Evolutionary conservation across 2,797 vertebrate species (phyloP), one percentile per base, ranked within the genome.

Genomic region (Gymnopithys bicolor): DNA sequence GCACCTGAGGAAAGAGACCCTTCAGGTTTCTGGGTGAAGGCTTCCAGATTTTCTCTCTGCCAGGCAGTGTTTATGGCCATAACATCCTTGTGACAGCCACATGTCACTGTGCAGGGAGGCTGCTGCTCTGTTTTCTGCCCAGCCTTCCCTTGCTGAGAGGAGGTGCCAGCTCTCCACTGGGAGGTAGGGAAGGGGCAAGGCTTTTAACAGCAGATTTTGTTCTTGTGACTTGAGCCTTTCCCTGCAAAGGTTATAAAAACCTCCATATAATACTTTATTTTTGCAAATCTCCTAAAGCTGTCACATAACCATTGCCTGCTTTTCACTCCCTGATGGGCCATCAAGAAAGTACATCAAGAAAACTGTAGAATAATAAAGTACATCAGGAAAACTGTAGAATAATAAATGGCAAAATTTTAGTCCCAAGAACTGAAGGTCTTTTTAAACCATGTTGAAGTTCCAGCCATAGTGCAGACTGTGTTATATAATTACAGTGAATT

Each of bases 231-330:
- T 75, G 83, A 94, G 71, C 39, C 58, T 82, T 88, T 74, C 33
- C 43, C 63, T 67, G 49, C 18, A 83, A 82, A 92, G 67, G 84
- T 79, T 76, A 68, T 79, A 70, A 90, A 94, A 90, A 39, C 73
- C 79, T n/a, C 67, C 48, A 88, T 88, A 88, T 82, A 90, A 88
- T 59, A 58, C 59, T 88, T 85, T 56, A 39, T 48, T 78, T 87
- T 71, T 85, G 49, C 41, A 88, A 90, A 90, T 62, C 49, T 19
- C 32, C 48, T 78, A 71, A 92, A 90, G 76, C 63, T 75, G 67
- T 35, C 71, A 79, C 30, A 63, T 59, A 88, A 83, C 53, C 35
- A 14, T 58, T 49, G 45, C 33, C 55, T 68, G 58, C 53, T 92
- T 92, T 83, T 81, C 58, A 70, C 11, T 85, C 58, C 52, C 49